Base-by-base conservation (phyloP, 2,113 vertebrate species). In the Fukomys damarensis region DNA sequence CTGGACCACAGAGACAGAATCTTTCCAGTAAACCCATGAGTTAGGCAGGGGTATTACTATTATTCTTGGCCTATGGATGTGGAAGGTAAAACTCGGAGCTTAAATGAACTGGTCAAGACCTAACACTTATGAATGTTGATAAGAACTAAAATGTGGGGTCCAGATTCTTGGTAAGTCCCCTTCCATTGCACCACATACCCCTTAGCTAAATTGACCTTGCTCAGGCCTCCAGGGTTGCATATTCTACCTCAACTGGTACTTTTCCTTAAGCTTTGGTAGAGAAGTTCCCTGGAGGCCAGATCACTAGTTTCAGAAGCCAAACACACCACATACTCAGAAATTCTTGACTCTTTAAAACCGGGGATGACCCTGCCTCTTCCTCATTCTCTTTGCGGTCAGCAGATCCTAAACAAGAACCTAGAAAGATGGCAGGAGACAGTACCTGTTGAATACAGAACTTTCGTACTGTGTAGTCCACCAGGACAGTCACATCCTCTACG, bases 391-490 rank as follows among this genome's bases (percentile, higher is more conserved):
- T 63, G 4, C 43, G 63, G 56, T 94, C 11, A 96, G 63, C 65
- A 91, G 61, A 80, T 58, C 41, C 46, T 54, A 59, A 89, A 49
- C 0, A 3, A 90, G 61, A 63, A 49, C n/a, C 4, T 5, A 63
- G 30, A 93, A 61, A 81, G 52, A 61, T 68, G 46, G 52, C 0
- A 89, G 91, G 46, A 94, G 19, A 58, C 49, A 20, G 82, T 98
- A 99, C 99, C 99, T 99, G 99, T 35, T 99, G 99, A 97, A 99
- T 99, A 99, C 99, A 99, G 99, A 99, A 99, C 98, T 99, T 99
- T 74, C 99, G 99, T 97, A 99, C 99, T 8, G 99, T 99, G 98
- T 99, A 99, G 98, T 99, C 99, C 97, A 99, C 99, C 96, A 99
- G 98, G 89, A 99, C 99, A 0, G 99, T 99, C 80, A 99, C 99